Percentiles rank a stretch among this genome's conserved stretches.
These are phyloP conservation scores for Passerina amoena DNA, from an alignment of 2,113 vertebrate species.

Conservation along the genomic window DNA sequence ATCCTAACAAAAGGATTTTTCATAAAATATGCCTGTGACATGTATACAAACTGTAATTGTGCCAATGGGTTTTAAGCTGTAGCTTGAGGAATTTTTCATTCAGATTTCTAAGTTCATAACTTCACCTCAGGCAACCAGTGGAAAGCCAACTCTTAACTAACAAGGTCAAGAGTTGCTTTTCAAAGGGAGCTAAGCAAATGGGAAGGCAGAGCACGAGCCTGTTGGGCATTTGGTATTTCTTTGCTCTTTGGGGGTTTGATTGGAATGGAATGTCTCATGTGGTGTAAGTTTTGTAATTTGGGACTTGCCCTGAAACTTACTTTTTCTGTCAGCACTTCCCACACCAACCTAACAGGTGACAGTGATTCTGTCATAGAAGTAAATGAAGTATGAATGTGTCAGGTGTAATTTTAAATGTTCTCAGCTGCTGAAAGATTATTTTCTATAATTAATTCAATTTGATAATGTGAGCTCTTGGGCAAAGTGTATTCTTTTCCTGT, in stretches of 20 bases:
- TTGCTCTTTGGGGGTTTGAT: not conserved
- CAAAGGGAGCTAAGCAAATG: not conserved
- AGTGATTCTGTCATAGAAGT: not conserved
- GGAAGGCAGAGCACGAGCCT: not conserved
- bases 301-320: not conserved
- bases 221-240: not conserved
- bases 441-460: not conserved
- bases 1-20: too few relatives aligned
- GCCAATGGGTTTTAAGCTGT: not conserved
- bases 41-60: not conserved
- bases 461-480: not conserved
- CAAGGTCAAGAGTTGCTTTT: not conserved
- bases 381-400: not conserved
- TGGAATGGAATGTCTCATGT: not conserved
- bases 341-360: not conserved
- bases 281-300: not conserved
- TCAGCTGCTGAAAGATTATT: not conserved
- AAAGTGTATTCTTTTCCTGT: not conserved
- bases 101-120: not conserved
- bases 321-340: not conserved
- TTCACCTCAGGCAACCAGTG: not conserved
- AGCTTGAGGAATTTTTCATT: not conserved
- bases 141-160: not conserved
- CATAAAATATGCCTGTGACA: too few relatives aligned
- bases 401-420: not conserved